Evolutionary conservation across 2,888 invertebrate species (phyloP).

Genomic region (Cheilosia grossa): DNA sequence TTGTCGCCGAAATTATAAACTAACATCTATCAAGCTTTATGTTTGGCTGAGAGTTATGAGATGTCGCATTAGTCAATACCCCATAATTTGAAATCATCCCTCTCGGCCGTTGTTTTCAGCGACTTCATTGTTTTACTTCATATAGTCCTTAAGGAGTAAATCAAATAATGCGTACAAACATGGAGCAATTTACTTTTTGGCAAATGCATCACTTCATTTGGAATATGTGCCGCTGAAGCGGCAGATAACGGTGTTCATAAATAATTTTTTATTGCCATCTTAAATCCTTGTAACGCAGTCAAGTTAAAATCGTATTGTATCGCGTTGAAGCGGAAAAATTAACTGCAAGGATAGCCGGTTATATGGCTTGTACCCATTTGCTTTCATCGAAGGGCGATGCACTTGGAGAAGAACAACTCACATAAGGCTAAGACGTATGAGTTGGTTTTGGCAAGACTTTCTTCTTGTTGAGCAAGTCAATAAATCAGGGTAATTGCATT

Average conservation of each 20-base stretch:
- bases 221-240: conserved; percentile 62
- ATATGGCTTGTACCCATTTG: conserved; percentile 19
- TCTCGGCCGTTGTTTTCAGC: conserved; percentile 14
- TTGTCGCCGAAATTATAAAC: conserved; percentile 65
- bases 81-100: conserved; percentile 35
- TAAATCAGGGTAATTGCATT: conserved; percentile 48
- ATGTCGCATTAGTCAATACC: conserved; percentile 62
- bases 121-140: conserved; percentile 66
- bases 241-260: conserved; percentile 71
- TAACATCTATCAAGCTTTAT: conserved; percentile 62
- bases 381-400: conserved; percentile 54
- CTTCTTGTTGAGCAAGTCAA: conserved; percentile 10
- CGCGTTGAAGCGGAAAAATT: conserved; percentile 74
- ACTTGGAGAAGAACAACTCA: conserved; percentile 37
- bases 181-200: conserved; percentile 72
- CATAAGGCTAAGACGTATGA: conserved; percentile 2
- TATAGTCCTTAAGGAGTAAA: conserved; percentile 34
- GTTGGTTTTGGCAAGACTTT: conserved; percentile 34
- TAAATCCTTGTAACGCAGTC: conserved; percentile 44
- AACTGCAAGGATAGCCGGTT: conserved; percentile 41
- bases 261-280: conserved; percentile 71
- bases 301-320: conserved; percentile 63
- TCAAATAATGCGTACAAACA: conserved; percentile 49
- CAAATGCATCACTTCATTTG: conserved; percentile 70
- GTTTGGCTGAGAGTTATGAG: conserved; percentile 38